Evolutionary conservation across 2,113 vertebrate genomes (phyloP).

Genomic region (Zapornia atra): DNA sequence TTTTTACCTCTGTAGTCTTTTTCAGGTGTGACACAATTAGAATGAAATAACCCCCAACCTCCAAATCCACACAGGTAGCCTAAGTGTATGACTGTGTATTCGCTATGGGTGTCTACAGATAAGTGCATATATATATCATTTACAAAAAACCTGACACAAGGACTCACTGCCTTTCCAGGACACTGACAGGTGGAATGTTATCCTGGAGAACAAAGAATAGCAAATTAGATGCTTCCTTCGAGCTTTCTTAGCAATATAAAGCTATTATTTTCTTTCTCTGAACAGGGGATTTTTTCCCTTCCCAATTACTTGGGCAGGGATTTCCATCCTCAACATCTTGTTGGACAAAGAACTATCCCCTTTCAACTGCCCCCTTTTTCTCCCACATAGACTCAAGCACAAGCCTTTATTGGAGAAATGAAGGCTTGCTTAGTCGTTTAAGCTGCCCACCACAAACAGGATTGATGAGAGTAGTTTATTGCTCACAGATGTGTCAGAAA

Average conservation of each 20-base stretch:
- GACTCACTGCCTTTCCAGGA: not conserved
- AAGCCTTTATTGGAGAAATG: not conserved
- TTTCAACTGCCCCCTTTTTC: not conserved
- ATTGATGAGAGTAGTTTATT: slow-evolving; percentile 6
- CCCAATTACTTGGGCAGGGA: not conserved
- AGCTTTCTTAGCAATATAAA: slow-evolving; percentile 2
- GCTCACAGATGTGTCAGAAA: slow-evolving; percentile 19
- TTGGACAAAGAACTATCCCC: not conserved
- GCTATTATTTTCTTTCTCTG: slow-evolving; percentile 12
- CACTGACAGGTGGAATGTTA: not conserved
- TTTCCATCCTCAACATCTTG: slow-evolving; percentile 47
- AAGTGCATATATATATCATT: not conserved
- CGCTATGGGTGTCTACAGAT: not conserved
- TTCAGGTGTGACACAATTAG: not conserved
- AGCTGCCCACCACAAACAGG: not conserved
- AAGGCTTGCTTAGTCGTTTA: not conserved
- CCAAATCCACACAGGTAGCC: not conserved
- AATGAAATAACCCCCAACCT: not conserved
- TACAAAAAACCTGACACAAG: not conserved
- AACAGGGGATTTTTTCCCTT: not conserved
- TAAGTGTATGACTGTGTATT: not conserved
- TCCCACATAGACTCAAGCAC: not conserved
- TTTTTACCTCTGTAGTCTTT: not conserved
- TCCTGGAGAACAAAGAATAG: not conserved
- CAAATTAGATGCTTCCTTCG: slow-evolving; percentile 6